These are phyloP conservation scores for Eremophila alpestris DNA, from an alignment of 2,797 vertebrate species.

Conservation along the genomic window DNA sequence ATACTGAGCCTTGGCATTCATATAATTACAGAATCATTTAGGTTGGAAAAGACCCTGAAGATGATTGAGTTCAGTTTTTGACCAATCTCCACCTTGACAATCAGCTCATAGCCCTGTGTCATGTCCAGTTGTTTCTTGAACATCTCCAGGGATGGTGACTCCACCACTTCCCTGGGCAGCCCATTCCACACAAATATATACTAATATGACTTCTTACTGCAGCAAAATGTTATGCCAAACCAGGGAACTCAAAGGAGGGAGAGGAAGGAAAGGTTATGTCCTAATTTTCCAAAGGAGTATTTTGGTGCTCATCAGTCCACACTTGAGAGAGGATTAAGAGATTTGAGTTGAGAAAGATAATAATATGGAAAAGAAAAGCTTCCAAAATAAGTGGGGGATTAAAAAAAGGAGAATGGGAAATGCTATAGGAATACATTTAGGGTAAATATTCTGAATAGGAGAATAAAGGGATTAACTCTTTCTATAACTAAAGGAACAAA, in stretches of 20 bases:
- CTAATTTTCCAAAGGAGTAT: background rate
- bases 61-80: background rate
- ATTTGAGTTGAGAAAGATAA: background rate
- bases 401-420: background rate
- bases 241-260: background rate
- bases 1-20: background rate
- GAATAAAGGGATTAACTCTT: background rate
- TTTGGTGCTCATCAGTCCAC: background rate
- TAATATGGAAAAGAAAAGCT: background rate
- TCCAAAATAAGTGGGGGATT: fast-evolving
- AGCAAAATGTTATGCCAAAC: background rate
- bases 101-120: background rate
- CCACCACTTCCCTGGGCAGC: background rate
- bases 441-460: background rate
- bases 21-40: background rate
- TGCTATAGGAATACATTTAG: background rate
- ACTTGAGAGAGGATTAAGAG: background rate
- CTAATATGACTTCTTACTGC: background rate
- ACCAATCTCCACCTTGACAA: background rate
- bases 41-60: background rate
- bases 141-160: no score
- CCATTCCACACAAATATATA: fast-evolving
- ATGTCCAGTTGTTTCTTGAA: fast-evolving
- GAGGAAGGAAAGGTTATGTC: background rate
- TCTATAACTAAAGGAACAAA: background rate